phyloP scores from a whole-genome alignment of 2,888 invertebrate genomes.

The Drosophila paracracens region DNA sequence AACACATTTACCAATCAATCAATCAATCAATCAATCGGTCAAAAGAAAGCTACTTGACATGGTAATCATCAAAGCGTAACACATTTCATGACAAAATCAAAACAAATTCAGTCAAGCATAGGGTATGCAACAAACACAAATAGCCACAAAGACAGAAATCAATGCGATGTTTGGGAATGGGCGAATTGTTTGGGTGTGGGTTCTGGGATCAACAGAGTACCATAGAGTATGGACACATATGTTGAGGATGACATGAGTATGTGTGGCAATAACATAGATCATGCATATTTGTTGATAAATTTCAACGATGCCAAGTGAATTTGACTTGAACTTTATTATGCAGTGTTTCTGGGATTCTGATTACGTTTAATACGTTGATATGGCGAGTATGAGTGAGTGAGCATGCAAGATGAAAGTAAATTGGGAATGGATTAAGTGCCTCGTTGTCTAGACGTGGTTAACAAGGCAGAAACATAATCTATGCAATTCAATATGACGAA shows the following conservation, averaged over 20 bases:
- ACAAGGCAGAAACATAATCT: constrained; percentile 1
- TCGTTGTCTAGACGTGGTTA: neutral
- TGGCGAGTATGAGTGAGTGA: neutral
- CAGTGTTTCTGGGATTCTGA: neutral
- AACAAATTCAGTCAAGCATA: neutral
- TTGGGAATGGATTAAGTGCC: constrained; percentile 5
- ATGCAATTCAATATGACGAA: neutral
- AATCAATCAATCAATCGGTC: constrained; percentile 5
- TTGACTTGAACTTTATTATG: constrained; percentile 11
- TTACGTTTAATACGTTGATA: neutral
- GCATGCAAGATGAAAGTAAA: neutral
- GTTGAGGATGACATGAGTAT: neutral
- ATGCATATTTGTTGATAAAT: neutral
- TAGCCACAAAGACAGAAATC: neutral
- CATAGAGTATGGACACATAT: neutral
- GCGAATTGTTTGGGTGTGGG: neutral
- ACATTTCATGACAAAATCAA: neutral
- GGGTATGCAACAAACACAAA: neutral
- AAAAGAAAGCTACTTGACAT: neutral
- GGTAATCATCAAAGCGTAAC: neutral
- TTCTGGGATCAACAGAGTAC: neutral
- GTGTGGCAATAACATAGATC: neutral
- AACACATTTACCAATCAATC: constrained; percentile 7
- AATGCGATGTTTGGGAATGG: neutral
- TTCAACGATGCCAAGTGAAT: neutral